A percentile compares a stretch with the other conserved stretches of the same genome.
These are phyloP conservation scores for Trichomycterus rosablanca DNA, from an alignment of 2,113 vertebrate genomes.

Conservation along the genomic window DNA sequence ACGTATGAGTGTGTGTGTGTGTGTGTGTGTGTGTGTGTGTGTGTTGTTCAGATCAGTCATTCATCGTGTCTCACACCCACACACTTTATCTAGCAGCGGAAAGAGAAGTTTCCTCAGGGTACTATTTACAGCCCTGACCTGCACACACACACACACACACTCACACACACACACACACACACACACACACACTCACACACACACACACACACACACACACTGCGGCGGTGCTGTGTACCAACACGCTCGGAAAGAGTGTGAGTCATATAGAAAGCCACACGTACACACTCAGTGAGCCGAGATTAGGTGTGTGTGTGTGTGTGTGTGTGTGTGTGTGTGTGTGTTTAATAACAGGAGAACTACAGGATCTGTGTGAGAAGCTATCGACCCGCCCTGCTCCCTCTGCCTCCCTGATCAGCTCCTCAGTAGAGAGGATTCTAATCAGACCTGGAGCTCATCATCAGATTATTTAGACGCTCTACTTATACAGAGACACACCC, in stretches of 20 bases:
- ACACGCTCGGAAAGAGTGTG: conserved; percentile 33
- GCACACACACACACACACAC: conserved; percentile 8
- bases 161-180: conserved; percentile 32
- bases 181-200: conserved; percentile 27
- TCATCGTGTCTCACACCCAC: conserved; percentile 23
- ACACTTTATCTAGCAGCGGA: conserved; percentile 21
- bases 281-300: conserved; percentile 20
- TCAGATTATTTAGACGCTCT: no score
- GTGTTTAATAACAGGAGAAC: no score
- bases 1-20: neutral
- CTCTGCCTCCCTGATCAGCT: no score
- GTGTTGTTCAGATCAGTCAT: neutral
- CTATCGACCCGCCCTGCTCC: no score
- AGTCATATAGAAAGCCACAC: conserved; percentile 39
- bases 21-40: neutral
- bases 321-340: no score
- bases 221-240: conserved; percentile 11
- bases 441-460: no score
- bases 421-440: no score
- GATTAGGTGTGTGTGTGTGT: neutral
- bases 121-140: conserved; percentile 37
- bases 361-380: no score
- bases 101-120: conserved; percentile 35
- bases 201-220: conserved; percentile 26
- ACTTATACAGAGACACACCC: no score